Evolutionary conservation across 1,140 invertebrate species (phyloP), one percentile per base, ranked within the genome.

Genomic region (Limonius californicus): DNA sequence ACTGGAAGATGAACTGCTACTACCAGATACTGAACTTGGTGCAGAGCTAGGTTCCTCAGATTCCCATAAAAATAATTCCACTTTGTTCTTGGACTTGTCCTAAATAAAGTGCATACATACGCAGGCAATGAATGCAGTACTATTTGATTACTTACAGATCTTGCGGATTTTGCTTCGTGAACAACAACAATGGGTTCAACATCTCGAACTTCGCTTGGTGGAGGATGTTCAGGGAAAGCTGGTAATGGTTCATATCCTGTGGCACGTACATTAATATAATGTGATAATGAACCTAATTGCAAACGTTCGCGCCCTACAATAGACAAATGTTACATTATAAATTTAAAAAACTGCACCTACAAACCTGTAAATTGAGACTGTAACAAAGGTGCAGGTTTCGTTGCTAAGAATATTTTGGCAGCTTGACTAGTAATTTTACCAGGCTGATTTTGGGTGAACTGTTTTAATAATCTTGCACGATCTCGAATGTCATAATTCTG

Each of bases 401-500:
- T 85, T 0, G 91, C 87, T 14, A 98, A 80, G 70, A 99, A 96
- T 66, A 99, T 91, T 67, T 87, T 86, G 65, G 89, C 87, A 0
- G 91, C 89, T 77, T 90, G 83, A 60, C 86, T 81, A 0, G 84
- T 75, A 2, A 97, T 70, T 80, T 74, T 66, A 71, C 59, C 77
- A 74, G 61, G 81, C 81, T 54, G 81, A 75, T 9, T 87, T 84
- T 70, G 91, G 86, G 96, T 85, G 67, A 98, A 89, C 23, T 89
- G 87, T 18, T 87, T 84, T 14, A 98, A 79, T 70, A 98, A 89
- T 16, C 97, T 79, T 1, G 93, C 92, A 1, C 96, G 82, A 80
- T 99, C 98, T 35, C 98, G 81, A 39, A 99, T 96, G 79, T 99
- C 97, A 74, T 99, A 99, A 77, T 95, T 98, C 55, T 90, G 87